phyloP scores from a whole-genome alignment of 53 echinoderm and acorn worm species.

The Zoroaster sp. region DNA sequence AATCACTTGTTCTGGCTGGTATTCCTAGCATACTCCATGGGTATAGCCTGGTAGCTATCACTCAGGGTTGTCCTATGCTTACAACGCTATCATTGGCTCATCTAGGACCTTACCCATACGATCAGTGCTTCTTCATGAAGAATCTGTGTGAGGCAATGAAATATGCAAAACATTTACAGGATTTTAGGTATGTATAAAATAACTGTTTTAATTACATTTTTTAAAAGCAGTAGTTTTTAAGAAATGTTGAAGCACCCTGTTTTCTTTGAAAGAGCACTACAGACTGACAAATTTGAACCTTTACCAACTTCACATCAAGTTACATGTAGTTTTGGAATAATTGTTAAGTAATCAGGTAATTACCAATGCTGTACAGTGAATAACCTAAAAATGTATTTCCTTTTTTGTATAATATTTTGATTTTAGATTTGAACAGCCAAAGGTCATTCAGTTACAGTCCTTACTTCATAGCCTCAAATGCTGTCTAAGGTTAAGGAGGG shows the following conservation, averaged over 20 bases:
- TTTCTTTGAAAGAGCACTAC: too few relatives aligned
- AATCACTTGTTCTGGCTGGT: constrained; percentile 16
- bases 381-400: neutral
- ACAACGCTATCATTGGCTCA: constrained; percentile 15
- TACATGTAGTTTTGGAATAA: too few relatives aligned
- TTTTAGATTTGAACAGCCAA: constrained; percentile 33
- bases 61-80: constrained; percentile 22
- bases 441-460: neutral
- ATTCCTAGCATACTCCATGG: constrained; percentile 30
- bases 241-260: too few relatives aligned
- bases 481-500: neutral
- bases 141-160: constrained; percentile 31
- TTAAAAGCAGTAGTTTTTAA: too few relatives aligned
- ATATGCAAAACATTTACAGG: constrained; percentile 6
- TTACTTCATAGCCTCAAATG: neutral
- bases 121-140: constrained; percentile 44
- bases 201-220: neutral
- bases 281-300: too few relatives aligned
- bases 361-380: too few relatives aligned
- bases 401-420: neutral
- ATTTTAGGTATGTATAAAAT: constrained; percentile 16
- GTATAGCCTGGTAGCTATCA: constrained; percentile 10
- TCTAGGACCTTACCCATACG: constrained; percentile 34
- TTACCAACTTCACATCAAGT: too few relatives aligned
- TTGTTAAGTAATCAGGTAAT: too few relatives aligned